Evolutionary conservation across 2,797 vertebrate genomes (phyloP).

Genomic region (Enoplosus armatus): DNA sequence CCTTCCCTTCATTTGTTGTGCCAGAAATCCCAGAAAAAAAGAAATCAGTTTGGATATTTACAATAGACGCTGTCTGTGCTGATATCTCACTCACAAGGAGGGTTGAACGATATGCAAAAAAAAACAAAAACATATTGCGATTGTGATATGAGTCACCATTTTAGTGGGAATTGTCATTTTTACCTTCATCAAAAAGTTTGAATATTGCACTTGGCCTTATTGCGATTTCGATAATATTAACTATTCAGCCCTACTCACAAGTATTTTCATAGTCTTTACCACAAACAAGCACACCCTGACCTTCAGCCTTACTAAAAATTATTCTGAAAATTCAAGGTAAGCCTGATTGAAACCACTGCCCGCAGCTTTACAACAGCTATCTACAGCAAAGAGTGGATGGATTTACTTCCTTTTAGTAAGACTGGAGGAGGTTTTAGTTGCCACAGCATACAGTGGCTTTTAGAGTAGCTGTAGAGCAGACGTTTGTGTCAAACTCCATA

Average conservation of each 20-base stretch:
- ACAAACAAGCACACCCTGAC: neutral
- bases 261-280: neutral
- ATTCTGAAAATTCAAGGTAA: neutral
- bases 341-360: neutral
- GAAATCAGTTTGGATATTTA: neutral
- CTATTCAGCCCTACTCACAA: too few relatives aligned
- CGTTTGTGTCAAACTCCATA: conserved; percentile 19
- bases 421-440: neutral
- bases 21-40: neutral
- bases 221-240: too few relatives aligned
- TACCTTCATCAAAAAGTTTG: too few relatives aligned
- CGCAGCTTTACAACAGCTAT: neutral
- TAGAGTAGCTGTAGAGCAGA: neutral
- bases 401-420: neutral
- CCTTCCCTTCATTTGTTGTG: neutral
- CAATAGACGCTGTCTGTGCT: neutral
- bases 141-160: too few relatives aligned
- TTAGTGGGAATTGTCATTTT: too few relatives aligned
- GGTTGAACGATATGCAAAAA: too few relatives aligned
- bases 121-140: too few relatives aligned
- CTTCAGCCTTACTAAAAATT: neutral
- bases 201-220: too few relatives aligned
- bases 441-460: conserved; percentile 10
- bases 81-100: neutral
- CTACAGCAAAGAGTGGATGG: neutral